phyloP scores from a whole-genome alignment of 2,888 invertebrate species.

The Oscheius sp. region DNA sequence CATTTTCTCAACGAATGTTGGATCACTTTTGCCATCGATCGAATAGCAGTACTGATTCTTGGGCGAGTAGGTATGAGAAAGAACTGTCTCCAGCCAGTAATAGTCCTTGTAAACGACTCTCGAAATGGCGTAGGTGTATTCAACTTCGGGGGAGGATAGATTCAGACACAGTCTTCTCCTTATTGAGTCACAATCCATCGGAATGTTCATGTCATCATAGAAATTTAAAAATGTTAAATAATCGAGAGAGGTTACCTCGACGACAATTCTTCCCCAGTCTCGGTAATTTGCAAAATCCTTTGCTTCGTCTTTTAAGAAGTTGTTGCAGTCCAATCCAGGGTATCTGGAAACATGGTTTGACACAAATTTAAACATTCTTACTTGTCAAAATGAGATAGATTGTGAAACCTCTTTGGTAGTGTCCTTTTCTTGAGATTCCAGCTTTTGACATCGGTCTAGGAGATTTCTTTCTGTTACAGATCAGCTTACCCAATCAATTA shows the following conservation, averaged over 20 bases:
- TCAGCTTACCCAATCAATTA: conserved; percentile 36
- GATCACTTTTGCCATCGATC: conserved; percentile 25
- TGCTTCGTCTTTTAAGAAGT: background rate
- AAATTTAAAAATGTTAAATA: conserved; percentile 1
- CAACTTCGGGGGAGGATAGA: background rate
- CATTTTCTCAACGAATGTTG: background rate
- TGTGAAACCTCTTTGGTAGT: background rate
- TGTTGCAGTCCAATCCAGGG: background rate
- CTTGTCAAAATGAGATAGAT: conserved; percentile 17
- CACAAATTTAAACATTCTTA: background rate
- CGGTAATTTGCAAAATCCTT: conserved; percentile 14
- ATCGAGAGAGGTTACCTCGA: background rate
- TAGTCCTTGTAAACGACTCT: conserved; percentile 32
- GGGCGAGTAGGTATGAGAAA: conserved; percentile 32
- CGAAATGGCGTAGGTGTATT: conserved; percentile 25
- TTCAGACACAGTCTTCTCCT: background rate
- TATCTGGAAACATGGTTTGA: background rate
- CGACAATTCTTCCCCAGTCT: conserved; percentile 20
- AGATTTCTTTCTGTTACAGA: background rate
- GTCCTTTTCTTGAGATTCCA: conserved; percentile 7
- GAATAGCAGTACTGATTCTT: conserved; percentile 35
- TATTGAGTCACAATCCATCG: conserved; percentile 24
- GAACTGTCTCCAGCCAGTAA: conserved; percentile 28
- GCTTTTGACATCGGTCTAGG: conserved; percentile 22
- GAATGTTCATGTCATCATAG: conserved; percentile 2